Conservation (phyloP, 2,113 vertebrate genomes). For the Guaruba guarouba region DNA sequence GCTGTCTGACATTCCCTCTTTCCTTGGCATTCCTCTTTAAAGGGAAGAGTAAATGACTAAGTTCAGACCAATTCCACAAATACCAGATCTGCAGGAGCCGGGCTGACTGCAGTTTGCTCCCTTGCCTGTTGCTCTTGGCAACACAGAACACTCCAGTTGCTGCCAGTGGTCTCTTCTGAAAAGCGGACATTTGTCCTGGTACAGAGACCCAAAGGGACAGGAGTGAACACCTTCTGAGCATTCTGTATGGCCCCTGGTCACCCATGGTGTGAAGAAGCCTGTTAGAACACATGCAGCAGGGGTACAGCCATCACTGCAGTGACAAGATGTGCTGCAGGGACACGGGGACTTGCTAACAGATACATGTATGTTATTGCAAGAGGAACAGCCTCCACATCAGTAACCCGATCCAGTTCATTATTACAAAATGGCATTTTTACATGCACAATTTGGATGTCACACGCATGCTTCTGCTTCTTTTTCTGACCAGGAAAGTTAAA, state of each 20-base stretch:
- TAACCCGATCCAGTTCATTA: not conserved
- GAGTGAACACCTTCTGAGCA: rapidly evolving
- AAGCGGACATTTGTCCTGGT: not conserved
- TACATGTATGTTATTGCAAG: rapidly evolving
- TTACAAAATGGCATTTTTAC: not conserved
- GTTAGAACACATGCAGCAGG: rapidly evolving
- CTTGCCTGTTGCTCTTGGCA: not conserved
- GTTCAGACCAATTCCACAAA: not conserved
- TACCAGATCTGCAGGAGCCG: not conserved
- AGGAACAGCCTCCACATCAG: not conserved
- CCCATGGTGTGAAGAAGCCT: not conserved
- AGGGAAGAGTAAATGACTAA: not conserved
- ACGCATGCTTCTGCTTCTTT: not conserved
- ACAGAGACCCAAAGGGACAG: not conserved
- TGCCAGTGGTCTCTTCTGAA: not conserved
- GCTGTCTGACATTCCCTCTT: not conserved
- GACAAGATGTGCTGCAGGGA: not conserved
- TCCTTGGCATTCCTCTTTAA: not conserved
- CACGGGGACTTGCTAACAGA: not conserved
- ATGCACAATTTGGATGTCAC: not conserved
- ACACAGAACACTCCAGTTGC: not conserved
- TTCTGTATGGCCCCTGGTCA: rapidly evolving
- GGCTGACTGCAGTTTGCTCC: not conserved
- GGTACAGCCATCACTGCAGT: rapidly evolving
- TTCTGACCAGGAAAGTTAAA: not conserved